Percentiles rank a stretch among this genome's conserved stretches.
These are phyloP conservation scores for Agrochola lychnidis DNA, from an alignment of 2,888 invertebrate genomes.

Conservation along the genomic window DNA sequence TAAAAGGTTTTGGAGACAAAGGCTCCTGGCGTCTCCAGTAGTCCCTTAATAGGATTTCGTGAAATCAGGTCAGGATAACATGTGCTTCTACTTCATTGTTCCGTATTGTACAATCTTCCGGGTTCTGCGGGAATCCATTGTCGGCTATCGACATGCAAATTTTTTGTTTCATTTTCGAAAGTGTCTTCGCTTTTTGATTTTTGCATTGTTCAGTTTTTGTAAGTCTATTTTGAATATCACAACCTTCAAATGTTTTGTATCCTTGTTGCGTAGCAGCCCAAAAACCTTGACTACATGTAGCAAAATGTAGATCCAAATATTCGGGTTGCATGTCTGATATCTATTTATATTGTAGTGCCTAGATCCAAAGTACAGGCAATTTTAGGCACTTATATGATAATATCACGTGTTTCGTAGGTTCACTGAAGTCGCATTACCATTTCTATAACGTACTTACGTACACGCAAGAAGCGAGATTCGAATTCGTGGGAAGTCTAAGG, in stretches of 20 bases:
- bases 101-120: conserved; percentile 88
- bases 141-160: conserved; percentile 82
- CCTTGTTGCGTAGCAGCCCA: conserved; percentile 21
- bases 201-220: conserved; percentile 74
- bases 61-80: conserved; percentile 90
- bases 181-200: conserved; percentile 67
- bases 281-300: conserved; percentile 18
- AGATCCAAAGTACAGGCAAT: conserved; percentile 60
- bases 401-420: conserved; percentile 60
- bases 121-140: conserved; percentile 80
- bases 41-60: conserved; percentile 81
- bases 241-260: conserved; percentile 31
- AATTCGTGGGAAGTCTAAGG: conserved; percentile 85
- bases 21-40: conserved; percentile 79
- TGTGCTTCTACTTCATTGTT: conserved; percentile 84
- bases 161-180: conserved; percentile 78
- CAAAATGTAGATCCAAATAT: conserved; percentile 31
- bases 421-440: conserved; percentile 67
- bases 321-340: conserved; percentile 64
- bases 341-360: conserved; percentile 59
- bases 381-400: conserved; percentile 66
- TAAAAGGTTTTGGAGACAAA: conserved; percentile 85
- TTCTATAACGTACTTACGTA: conserved; percentile 68
- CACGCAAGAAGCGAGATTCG: conserved; percentile 73
- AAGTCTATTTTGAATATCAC: conserved; percentile 54